A percentile compares a stretch with the other conserved stretches of the same genome.
phyloP scores from a whole-genome alignment of 1,140 invertebrate genomes.

The Harpegnathos saltator region DNA sequence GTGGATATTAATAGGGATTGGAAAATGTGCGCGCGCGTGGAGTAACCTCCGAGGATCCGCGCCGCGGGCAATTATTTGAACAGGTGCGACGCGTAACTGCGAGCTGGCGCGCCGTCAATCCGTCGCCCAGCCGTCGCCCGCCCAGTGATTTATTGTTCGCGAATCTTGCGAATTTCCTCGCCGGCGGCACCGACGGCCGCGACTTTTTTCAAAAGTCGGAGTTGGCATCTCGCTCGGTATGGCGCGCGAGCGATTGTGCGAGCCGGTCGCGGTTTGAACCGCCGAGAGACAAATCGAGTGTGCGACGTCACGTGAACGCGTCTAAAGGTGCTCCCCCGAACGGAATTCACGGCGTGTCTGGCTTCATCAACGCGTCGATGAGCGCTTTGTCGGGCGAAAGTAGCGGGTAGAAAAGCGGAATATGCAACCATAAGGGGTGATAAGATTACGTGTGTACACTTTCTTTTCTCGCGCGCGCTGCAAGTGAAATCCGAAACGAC shows the following conservation, averaged over 20 bases:
- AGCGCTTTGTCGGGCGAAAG: background rate
- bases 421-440: too few relatives aligned
- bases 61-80: slow-evolving; percentile 50
- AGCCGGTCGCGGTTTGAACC: too few relatives aligned
- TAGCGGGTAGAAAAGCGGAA: background rate
- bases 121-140: background rate
- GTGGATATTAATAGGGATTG: slow-evolving; percentile 30
- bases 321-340: background rate
- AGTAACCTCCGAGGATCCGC: slow-evolving; percentile 7
- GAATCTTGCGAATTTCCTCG: slow-evolving; percentile 6
- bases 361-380: background rate
- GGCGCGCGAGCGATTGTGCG: too few relatives aligned
- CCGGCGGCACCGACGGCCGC: background rate
- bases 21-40: slow-evolving; percentile 10
- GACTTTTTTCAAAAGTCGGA: slow-evolving; percentile 44
- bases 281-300: slow-evolving; percentile 9
- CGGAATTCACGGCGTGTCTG: background rate
- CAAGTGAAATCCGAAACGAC: too few relatives aligned
- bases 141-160: slow-evolving; percentile 53
- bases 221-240: too few relatives aligned
- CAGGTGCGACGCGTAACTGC: slow-evolving; percentile 14
- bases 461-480: too few relatives aligned
- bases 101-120: slow-evolving; percentile 60
- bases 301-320: background rate
- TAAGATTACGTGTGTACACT: too few relatives aligned